Evolutionary conservation across 2,797 vertebrate genomes (phyloP).

Genomic region (Anguilla pacifica): DNA sequence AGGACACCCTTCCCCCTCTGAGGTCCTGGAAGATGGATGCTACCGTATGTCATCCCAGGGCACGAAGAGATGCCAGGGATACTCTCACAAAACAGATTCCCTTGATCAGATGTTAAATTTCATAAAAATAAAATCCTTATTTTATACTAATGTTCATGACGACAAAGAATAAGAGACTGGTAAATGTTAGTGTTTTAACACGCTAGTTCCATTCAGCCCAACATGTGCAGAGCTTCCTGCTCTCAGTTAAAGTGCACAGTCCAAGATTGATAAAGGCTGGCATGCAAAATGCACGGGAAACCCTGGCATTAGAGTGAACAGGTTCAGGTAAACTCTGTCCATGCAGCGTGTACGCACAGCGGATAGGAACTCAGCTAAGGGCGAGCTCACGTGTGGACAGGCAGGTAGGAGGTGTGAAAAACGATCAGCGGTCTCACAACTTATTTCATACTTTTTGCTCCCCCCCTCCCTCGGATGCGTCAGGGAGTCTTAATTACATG

Average conservation of each 20-base stretch:
- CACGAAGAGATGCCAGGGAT: background rate
- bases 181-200: background rate
- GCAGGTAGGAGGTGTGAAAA: background rate
- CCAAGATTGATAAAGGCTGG: background rate
- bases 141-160: background rate
- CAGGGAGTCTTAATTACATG: constrained; percentile 28
- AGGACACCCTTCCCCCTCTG: constrained; percentile 46
- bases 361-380: background rate
- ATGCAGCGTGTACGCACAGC: background rate
- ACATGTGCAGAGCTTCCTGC: background rate
- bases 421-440: background rate
- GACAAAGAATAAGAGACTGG: background rate
- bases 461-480: background rate
- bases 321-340: background rate
- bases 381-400: background rate
- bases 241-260: background rate
- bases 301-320: background rate
- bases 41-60: background rate
- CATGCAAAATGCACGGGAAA: background rate
- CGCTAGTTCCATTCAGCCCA: background rate
- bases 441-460: background rate
- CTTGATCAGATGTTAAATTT: background rate
- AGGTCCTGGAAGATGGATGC: background rate
- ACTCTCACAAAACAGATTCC: background rate
- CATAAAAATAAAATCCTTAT: background rate